These are phyloP conservation scores for Melieria crassipennis DNA, from an alignment of 2,888 invertebrate species.

Conservation along the genomic window DNA sequence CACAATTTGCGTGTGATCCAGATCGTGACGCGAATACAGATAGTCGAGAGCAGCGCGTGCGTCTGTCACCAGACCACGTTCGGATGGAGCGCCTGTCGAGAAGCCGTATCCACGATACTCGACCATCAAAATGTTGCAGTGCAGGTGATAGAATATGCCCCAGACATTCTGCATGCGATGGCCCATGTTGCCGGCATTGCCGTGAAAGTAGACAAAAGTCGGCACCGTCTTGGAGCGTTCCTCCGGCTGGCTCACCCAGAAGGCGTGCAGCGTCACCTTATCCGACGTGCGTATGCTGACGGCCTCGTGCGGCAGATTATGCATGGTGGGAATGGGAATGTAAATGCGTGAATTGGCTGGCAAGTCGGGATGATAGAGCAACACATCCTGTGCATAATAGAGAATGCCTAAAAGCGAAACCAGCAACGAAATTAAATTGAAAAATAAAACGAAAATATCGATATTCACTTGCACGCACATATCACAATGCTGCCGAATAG, in stretches of 20 bases:
- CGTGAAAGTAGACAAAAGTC: conserved; percentile 91
- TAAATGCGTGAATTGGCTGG: conserved; percentile 89
- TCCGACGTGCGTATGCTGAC: conserved; percentile 79
- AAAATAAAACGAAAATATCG: neutral
- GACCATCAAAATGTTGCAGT: conserved; percentile 89
- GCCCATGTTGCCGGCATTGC: conserved; percentile 97
- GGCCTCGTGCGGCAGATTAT: conserved; percentile 88
- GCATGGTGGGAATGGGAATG: conserved; percentile 86
- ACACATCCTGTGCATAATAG: conserved; percentile 85
- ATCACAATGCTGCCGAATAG: conserved; percentile 76
- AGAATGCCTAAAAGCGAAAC: conserved; percentile 72
- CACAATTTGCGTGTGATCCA: conserved; percentile 85
- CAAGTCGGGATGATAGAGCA: conserved; percentile 89
- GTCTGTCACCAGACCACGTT: conserved; percentile 87
- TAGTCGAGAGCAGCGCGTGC: conserved; percentile 89
- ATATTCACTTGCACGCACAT: conserved; percentile 68
- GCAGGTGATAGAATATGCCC: conserved; percentile 82
- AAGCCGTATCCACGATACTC: conserved; percentile 96
- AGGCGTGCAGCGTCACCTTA: conserved; percentile 82
- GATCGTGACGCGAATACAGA: conserved; percentile 80
- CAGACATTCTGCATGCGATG: conserved; percentile 90
- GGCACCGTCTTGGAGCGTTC: conserved; percentile 76
- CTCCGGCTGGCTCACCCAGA: conserved; percentile 79
- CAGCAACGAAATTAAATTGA: neutral
- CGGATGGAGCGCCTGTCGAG: conserved; percentile 88